A percentile compares a stretch with the other conserved stretches of the same genome.
Evolutionary conservation across 2,113 vertebrate species (phyloP).

Genomic region (Brachypodius melanocephalos): DNA sequence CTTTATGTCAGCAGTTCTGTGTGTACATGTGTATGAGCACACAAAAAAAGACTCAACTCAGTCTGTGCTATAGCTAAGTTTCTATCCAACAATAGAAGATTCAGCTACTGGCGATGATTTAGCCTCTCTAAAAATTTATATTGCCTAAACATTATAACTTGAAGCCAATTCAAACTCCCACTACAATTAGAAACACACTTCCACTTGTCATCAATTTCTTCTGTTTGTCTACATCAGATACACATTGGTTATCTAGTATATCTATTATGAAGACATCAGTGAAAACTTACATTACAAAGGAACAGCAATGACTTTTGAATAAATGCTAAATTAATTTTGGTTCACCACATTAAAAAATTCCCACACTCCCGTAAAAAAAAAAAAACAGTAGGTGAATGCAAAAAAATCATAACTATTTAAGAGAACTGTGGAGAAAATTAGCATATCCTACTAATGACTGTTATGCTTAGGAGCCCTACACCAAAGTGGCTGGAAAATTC

Average conservation of each 20-base stretch:
- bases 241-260: neutral
- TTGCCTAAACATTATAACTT: conserved; percentile 33
- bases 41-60: neutral
- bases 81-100: neutral
- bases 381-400: neutral
- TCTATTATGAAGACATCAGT: neutral
- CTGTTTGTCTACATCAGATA: neutral
- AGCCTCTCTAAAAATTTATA: conserved; percentile 33
- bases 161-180: conserved; percentile 28
- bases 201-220: conserved; percentile 26
- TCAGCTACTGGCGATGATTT: conserved; percentile 5
- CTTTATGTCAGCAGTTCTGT: neutral
- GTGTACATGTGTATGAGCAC: neutral
- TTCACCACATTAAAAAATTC: neutral
- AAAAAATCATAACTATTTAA: neutral
- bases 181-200: conserved; percentile 50
- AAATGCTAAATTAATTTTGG: neutral
- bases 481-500: neutral
- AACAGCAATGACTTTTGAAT: neutral
- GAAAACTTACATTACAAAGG: neutral
- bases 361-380: neutral
- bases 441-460: neutral
- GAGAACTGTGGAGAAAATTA: neutral
- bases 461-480: neutral
- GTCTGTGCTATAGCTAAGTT: neutral